phyloP scores from a whole-genome alignment of 2,797 vertebrate genomes.

The Crocidura indochinensis region DNA sequence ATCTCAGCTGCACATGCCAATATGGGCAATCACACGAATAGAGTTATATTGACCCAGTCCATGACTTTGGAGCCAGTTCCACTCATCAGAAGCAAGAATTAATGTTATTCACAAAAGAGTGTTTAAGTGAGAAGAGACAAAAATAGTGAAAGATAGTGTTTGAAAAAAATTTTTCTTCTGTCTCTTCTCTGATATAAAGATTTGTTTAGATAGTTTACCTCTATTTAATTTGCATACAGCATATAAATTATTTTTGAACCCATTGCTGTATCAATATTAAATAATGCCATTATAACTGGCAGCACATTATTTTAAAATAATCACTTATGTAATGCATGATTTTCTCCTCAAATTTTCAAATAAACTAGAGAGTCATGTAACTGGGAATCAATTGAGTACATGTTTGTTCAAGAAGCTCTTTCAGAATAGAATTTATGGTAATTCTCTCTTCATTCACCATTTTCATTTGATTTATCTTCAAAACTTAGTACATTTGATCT shows the following conservation, averaged over 20 bases:
- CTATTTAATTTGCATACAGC: conserved; percentile 32
- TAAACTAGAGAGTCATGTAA: conserved; percentile 6
- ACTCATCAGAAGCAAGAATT: conserved; percentile 37
- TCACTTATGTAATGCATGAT: background rate
- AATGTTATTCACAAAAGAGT: conserved; percentile 22
- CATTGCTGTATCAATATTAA: conserved; percentile 25
- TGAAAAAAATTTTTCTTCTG: conserved; percentile 47
- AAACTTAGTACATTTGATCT: conserved; percentile 48
- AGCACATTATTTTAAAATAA: conserved; percentile 36
- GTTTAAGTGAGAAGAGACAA: conserved; percentile 53
- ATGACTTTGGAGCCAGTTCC: conserved; percentile 32
- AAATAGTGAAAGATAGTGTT: conserved; percentile 29
- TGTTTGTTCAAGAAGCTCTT: conserved; percentile 62
- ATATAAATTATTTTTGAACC: conserved; percentile 23
- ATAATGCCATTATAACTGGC: conserved; percentile 24
- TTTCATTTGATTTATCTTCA: conserved; percentile 75
- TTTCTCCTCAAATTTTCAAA: conserved; percentile 35
- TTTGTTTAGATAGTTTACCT: conserved; percentile 42
- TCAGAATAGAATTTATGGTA: conserved; percentile 57
- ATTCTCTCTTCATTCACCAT: conserved; percentile 24
- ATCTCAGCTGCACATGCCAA: background rate
- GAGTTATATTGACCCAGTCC: background rate
- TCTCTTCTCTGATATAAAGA: conserved; percentile 28
- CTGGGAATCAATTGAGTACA: conserved; percentile 21
- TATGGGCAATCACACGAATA: background rate